Evolutionary conservation across 2,888 invertebrate genomes (phyloP).

Genomic region (Agrotis exclamationis): DNA sequence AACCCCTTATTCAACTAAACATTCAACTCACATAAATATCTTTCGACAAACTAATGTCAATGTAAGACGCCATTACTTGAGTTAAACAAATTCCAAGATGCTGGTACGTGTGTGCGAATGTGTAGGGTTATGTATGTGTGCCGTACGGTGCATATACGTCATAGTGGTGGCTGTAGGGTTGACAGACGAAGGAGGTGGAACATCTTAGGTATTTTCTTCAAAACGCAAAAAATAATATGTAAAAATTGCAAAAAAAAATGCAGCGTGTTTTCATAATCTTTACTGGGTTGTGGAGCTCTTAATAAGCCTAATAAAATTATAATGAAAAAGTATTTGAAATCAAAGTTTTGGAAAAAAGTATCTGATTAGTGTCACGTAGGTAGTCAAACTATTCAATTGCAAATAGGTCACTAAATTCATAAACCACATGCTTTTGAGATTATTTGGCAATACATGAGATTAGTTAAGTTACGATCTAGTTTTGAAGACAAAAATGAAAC

Average conservation of each 20-base stretch:
- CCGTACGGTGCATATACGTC: conserved; percentile 69
- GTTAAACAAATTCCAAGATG: conserved; percentile 89
- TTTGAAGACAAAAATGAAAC: not conserved
- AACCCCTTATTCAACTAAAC: conserved; percentile 90
- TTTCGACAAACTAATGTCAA: conserved; percentile 91
- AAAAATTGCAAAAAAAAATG: not conserved
- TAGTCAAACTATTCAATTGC: too few relatives aligned
- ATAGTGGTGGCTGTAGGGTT: conserved; percentile 66
- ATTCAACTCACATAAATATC: conserved; percentile 90
- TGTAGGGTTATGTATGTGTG: conserved; percentile 67
- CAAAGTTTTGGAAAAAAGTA: too few relatives aligned
- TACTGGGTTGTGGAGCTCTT: too few relatives aligned
- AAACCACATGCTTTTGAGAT: too few relatives aligned
- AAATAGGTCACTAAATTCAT: too few relatives aligned
- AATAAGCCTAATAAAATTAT: too few relatives aligned
- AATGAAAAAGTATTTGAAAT: too few relatives aligned
- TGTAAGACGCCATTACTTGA: conserved; percentile 89
- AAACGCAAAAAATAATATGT: not conserved
- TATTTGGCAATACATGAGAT: too few relatives aligned
- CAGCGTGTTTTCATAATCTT: too few relatives aligned
- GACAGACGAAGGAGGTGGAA: conserved; percentile 11
- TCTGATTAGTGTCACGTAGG: too few relatives aligned
- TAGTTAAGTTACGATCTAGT: too few relatives aligned
- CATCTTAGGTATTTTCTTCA: not conserved
- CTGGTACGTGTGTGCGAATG: conserved; percentile 73